Evolutionary conservation across 2,797 vertebrate genomes (phyloP).

Genomic region (Eulemur rubriventer): DNA sequence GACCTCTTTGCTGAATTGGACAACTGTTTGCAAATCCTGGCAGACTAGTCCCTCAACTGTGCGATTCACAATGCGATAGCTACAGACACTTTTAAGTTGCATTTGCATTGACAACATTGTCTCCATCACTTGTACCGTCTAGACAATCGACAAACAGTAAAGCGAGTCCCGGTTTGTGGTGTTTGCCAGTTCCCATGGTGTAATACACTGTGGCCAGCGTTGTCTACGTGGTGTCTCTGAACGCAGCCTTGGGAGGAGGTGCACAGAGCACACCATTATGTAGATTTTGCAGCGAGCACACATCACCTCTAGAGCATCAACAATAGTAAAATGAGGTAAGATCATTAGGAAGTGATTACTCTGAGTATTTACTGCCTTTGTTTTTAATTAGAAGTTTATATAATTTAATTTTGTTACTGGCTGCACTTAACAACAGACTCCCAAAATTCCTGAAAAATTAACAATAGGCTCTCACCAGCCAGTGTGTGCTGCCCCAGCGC

Average conservation of each 20-base stretch:
- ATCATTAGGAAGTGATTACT: neutral
- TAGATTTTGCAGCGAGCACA: fast-evolving
- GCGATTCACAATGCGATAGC: fast-evolving
- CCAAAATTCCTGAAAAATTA: neutral
- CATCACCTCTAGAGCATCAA: neutral
- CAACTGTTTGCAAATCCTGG: neutral
- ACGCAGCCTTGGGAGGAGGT: neutral
- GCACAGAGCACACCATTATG: fast-evolving
- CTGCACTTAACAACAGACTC: neutral
- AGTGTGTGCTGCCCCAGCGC: fast-evolving
- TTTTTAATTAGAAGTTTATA: neutral
- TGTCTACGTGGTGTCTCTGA: fast-evolving
- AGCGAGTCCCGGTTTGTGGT: fast-evolving
- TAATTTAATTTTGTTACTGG: neutral
- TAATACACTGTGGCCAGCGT: fast-evolving
- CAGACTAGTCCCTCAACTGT: fast-evolving
- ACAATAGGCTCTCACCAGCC: neutral
- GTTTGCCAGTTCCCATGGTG: fast-evolving
- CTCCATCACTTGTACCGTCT: neutral
- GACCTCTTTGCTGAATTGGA: neutral
- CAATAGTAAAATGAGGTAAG: neutral
- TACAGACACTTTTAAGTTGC: neutral
- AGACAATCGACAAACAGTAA: neutral
- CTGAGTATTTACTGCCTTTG: neutral
- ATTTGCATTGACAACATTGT: neutral